These are phyloP conservation scores for Drosophila aff. DNA, from an alignment of 1,140 invertebrate genomes.

Conservation along the genomic window DNA sequence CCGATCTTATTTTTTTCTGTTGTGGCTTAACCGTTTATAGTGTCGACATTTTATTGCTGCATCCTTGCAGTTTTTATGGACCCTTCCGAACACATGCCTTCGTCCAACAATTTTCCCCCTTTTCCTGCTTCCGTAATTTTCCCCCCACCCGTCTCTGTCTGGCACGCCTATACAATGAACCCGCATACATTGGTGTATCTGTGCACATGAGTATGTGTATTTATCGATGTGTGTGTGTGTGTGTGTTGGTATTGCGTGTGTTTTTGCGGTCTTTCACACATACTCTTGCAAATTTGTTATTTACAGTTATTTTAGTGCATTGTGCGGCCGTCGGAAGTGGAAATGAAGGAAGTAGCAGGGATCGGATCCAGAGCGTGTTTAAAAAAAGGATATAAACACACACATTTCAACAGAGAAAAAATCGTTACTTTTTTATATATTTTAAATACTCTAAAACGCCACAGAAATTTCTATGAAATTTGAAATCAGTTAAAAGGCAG, in stretches of 20 bases:
- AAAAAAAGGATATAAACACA: slow-evolving; percentile 11
- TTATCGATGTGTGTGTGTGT: slow-evolving; percentile 42
- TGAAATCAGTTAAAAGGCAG: not conserved
- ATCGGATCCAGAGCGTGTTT: slow-evolving; percentile 26
- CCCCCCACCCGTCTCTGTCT: slow-evolving; percentile 33
- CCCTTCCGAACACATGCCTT: slow-evolving; percentile 57
- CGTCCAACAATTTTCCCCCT: slow-evolving; percentile 2
- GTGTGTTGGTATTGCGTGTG: slow-evolving; percentile 27
- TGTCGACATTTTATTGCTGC: slow-evolving; percentile 77
- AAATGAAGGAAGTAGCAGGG: slow-evolving; percentile 45
- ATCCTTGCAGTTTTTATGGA: slow-evolving; percentile 82
- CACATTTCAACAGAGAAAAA: slow-evolving; percentile 6
- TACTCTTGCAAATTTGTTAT: slow-evolving; percentile 76
- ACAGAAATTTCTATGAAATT: not conserved
- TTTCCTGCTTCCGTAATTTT: not conserved
- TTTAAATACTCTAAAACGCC: too few relatives aligned
- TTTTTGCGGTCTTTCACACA: slow-evolving; percentile 58
- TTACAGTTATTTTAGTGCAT: slow-evolving; percentile 82
- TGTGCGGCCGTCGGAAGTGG: slow-evolving; percentile 63
- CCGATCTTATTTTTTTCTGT: slow-evolving; percentile 4
- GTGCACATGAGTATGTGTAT: slow-evolving; percentile 11
- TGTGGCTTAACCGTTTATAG: slow-evolving; percentile 49
- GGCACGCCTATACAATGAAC: slow-evolving; percentile 69
- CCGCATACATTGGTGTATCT: slow-evolving; percentile 8
- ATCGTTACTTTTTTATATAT: not conserved